A percentile compares a stretch with the other conserved stretches of the same genome.
These are phyloP conservation scores for Telmatherina bonti DNA, from an alignment of 2,797 vertebrate genomes.

Conservation along the genomic window DNA sequence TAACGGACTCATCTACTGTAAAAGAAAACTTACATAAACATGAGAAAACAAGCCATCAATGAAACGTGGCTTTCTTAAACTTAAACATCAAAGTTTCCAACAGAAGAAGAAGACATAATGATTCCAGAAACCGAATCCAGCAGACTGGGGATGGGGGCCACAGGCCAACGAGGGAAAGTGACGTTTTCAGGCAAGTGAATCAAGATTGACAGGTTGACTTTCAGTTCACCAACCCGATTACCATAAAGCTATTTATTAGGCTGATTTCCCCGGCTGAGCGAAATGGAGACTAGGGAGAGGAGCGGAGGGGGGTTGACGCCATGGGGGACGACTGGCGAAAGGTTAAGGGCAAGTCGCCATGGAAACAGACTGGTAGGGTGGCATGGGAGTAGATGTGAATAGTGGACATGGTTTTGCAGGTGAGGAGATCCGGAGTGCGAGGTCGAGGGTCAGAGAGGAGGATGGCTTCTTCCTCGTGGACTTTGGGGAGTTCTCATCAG, in stretches of 20 bases:
- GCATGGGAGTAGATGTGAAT: conserved; percentile 63
- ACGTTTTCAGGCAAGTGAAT: conserved; percentile 78
- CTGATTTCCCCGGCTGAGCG: conserved; percentile 83
- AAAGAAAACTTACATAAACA: background rate
- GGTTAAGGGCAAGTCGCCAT: conserved; percentile 78
- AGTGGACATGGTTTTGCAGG: conserved; percentile 67
- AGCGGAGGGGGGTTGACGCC: conserved; percentile 21
- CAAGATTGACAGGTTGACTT: conserved; percentile 84
- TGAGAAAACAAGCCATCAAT: background rate
- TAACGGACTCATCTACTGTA: background rate
- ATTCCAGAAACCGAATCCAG: background rate
- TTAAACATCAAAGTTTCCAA: background rate
- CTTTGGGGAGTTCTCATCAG: too few species aligned
- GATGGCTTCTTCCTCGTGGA: conserved; percentile 4
- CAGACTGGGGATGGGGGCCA: conserved; percentile 7
- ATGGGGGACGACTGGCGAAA: conserved; percentile 43
- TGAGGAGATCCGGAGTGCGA: conserved; percentile 21
- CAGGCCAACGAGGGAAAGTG: conserved; percentile 59
- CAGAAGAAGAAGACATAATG: conserved; percentile 12
- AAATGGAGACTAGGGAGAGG: conserved; percentile 35
- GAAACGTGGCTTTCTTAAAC: background rate
- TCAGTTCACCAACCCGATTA: conserved; percentile 79
- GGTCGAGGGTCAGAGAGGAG: conserved; percentile 46
- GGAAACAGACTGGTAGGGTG: conserved; percentile 66
- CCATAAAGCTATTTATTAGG: conserved; percentile 94